Percentiles rank a stretch among this genome's conserved stretches.
These are phyloP conservation scores for Nothobranchius furzeri DNA, from an alignment of 2,113 vertebrate species.

Conservation along the genomic window DNA sequence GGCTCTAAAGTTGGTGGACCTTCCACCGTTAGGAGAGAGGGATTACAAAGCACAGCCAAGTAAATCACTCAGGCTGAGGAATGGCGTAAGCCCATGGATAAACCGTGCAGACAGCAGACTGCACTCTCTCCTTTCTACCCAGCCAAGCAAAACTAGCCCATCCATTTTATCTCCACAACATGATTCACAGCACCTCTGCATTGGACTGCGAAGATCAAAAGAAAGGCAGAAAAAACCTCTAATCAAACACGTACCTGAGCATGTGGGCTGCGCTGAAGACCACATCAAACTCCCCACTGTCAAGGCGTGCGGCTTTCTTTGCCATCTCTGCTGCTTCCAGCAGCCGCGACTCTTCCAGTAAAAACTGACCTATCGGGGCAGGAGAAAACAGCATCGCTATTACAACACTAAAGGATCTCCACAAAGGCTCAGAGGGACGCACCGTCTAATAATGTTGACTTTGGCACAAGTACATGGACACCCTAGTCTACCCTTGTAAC, in stretches of 20 bases:
- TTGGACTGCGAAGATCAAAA: conserved; percentile 3
- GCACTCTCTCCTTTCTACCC: conserved; percentile 45
- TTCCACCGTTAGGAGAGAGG: conserved; percentile 54
- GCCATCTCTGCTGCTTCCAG: conserved; percentile 97
- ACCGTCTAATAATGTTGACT: conserved; percentile 39
- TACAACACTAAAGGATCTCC: conserved; percentile 42
- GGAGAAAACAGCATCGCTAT: conserved; percentile 42
- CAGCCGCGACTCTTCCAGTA: conserved; percentile 93
- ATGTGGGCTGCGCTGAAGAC: conserved; percentile 99
- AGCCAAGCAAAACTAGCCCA: conserved; percentile 45
- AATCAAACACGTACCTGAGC: conserved; percentile 87
- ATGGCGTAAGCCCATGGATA: conserved; percentile 63
- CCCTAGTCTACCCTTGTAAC: conserved; percentile 26
- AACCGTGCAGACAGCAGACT: conserved; percentile 64
- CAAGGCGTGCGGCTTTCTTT: conserved; percentile 93
- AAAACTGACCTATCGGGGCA: conserved; percentile 89
- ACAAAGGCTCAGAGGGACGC: conserved; percentile 33
- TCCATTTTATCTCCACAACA: conserved; percentile 31
- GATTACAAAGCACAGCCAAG: conserved; percentile 63
- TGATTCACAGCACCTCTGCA: conserved; percentile 8
- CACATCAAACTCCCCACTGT: conserved; percentile 93
- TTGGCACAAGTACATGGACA: conserved; percentile 41
- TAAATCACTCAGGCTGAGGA: conserved; percentile 66
- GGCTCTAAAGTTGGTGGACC: conserved; percentile 37
- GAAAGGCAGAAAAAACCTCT: neutral